phyloP scores from a whole-genome alignment of 2,888 invertebrate genomes.

The Microdon myrmicae region DNA sequence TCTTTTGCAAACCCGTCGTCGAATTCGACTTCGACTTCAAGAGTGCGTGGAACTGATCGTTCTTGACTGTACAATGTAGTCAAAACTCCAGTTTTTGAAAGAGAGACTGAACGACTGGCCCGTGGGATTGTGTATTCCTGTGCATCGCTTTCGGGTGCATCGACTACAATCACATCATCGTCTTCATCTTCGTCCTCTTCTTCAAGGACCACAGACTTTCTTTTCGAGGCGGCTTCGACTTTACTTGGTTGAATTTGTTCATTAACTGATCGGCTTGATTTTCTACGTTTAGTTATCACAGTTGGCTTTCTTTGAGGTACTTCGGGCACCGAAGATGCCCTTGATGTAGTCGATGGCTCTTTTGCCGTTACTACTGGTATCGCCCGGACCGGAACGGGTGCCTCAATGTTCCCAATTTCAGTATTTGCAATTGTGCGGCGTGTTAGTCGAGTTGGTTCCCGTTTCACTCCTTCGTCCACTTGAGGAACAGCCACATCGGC shows the following conservation, averaged over 20 bases:
- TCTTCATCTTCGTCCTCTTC: slow-evolving; percentile 58
- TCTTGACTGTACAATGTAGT: slow-evolving; percentile 63
- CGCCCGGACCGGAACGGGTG: too few relatives aligned
- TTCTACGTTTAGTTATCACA: slow-evolving; percentile 28
- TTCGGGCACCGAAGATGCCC: slow-evolving; percentile 12
- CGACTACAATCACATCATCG: slow-evolving; percentile 53
- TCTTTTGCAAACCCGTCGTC: too few relatives aligned
- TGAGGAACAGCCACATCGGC: slow-evolving; percentile 10
- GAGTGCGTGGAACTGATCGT: slow-evolving; percentile 1
- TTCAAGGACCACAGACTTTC: slow-evolving; percentile 56
- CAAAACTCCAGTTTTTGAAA: slow-evolving; percentile 60
- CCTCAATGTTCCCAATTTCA: too few relatives aligned
- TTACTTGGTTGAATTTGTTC: slow-evolving; percentile 5
- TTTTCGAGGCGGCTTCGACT: slow-evolving; percentile 33
- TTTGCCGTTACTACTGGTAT: slow-evolving; percentile 51
- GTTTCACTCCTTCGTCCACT: slow-evolving; percentile 30
- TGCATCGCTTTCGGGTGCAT: slow-evolving; percentile 41
- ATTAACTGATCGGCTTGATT: slow-evolving; percentile 35
- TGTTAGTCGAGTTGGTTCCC: slow-evolving; percentile 28
- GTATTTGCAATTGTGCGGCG: slow-evolving; percentile 58
- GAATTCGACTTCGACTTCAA: too few relatives aligned
- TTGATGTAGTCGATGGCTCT: slow-evolving; percentile 47
- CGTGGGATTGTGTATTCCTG: slow-evolving; percentile 13
- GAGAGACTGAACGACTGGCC: slow-evolving; percentile 57
- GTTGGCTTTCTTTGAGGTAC: too few relatives aligned